phyloP scores from a whole-genome alignment of 2,888 invertebrate genomes.

The Tenthredo amoena region DNA sequence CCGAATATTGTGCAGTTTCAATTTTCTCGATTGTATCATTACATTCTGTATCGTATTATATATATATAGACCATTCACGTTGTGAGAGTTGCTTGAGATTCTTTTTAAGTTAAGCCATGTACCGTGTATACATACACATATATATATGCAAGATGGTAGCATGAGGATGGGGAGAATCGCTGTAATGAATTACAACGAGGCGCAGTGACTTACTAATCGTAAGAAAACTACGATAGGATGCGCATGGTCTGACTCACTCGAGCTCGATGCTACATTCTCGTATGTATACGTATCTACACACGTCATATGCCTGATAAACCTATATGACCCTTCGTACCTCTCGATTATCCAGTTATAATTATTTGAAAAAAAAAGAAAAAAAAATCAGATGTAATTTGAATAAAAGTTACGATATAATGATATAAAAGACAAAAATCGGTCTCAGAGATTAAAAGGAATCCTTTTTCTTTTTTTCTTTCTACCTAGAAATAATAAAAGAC shows the following conservation, averaged over 20 bases:
- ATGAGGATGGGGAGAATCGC: background rate
- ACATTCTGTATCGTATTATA: no score
- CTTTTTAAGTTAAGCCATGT: background rate
- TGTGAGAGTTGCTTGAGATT: background rate
- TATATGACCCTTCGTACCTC: background rate
- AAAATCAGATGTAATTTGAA: no score
- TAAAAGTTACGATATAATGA: no score
- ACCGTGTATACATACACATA: background rate
- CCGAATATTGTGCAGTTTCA: no score
- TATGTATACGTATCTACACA: background rate
- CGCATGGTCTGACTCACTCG: constrained; percentile 62
- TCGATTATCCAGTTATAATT: background rate
- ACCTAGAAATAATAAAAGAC: no score
- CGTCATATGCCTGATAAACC: constrained; percentile 19
- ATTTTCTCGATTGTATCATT: no score
- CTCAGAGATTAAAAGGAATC: no score
- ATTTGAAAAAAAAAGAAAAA: no score
- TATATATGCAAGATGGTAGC: background rate
- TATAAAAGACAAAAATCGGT: no score
- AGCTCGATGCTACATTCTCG: constrained; percentile 26
- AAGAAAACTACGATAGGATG: constrained; percentile 25
- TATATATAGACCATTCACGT: background rate
- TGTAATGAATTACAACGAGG: constrained; percentile 73
- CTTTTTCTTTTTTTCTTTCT: no score
- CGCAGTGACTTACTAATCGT: constrained; percentile 61